Base-by-base conservation (phyloP, 2,797 vertebrate species). In the Cetoscarus ocellatus region DNA sequence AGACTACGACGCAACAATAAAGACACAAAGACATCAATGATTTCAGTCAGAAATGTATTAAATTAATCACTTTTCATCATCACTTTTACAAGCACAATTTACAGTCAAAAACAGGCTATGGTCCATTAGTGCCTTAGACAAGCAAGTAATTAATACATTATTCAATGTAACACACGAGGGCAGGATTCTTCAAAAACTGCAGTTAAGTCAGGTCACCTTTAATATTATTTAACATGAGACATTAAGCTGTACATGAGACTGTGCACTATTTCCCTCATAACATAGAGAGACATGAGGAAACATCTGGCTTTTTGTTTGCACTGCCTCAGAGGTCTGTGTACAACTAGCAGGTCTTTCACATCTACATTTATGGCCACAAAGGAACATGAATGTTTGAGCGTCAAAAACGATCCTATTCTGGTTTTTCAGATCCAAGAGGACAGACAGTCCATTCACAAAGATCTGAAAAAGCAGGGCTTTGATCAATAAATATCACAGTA, bases 21-120 rank as follows among this genome's bases (percentile, higher is more conserved):
- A n/a, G 43, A 87, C 76, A 76, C 86, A 70, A 0, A 75, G 47
- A 85, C 65, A 27, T 27, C 70, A 8, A n/a, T 57, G 48, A 77
- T 92, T 93, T 93, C 82, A 88, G 82, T 93, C 91, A 92, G 88
- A 91, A 92, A 94, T 95, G 91, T 95, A 95, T 95, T 95, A 95
- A 95, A 94, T 95, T 95, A 94, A 92, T 92, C 90, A 94, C 89
- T 94, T 95, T 91, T 27, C 27, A 27, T 27, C 82, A 94, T 93
- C 91, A 94, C 92, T 92, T 94, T 85, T 92, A 94, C 89, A 88
- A 93, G 92, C 92, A 95, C 93, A 95, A 92, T 92, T 94, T 94
- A 95, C 92, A 95, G 88, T 94, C 87, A 93, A 92, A 86, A 94
- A 92, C 88, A 92, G 91, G 90, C 91, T 90, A 93, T 94, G 92